phyloP scores from a whole-genome alignment of 1,140 invertebrate genomes.

The Leucophenga varia region DNA sequence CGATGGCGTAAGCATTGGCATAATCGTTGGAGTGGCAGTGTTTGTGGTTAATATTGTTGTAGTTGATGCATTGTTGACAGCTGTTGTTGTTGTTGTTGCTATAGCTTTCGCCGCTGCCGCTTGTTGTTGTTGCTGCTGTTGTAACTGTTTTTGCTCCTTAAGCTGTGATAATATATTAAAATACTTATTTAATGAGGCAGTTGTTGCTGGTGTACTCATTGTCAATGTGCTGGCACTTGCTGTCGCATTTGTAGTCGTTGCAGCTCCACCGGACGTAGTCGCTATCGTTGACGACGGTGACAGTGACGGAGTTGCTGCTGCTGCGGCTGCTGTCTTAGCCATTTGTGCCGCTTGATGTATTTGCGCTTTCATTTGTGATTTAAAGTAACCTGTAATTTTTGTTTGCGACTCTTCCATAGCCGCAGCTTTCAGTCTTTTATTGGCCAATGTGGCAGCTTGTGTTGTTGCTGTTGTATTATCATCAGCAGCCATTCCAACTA shows the following conservation, averaged over 20 bases:
- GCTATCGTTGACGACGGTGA: slow-evolving; percentile 2
- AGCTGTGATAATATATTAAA: slow-evolving; percentile 50
- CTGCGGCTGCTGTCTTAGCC: not conserved
- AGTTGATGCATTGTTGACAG: not conserved
- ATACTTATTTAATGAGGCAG: slow-evolving; percentile 52
- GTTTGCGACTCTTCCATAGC: slow-evolving; percentile 53
- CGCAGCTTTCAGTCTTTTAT: slow-evolving; percentile 55
- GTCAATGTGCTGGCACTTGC: slow-evolving; percentile 40
- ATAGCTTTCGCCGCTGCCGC: slow-evolving; percentile 7
- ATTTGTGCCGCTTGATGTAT: slow-evolving; percentile 41
- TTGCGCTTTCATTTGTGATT: slow-evolving; percentile 71
- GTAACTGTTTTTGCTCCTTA: slow-evolving; percentile 38
- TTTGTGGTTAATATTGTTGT: not conserved
- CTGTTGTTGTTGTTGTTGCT: slow-evolving; percentile 10
- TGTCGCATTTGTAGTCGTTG: slow-evolving; percentile 19
- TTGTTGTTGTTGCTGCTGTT: slow-evolving; percentile 19
- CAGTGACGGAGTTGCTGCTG: slow-evolving; percentile 9
- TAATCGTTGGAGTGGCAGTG: not conserved
- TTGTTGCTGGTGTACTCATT: slow-evolving; percentile 50
- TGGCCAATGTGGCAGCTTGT: slow-evolving; percentile 12
- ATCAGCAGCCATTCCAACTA: slow-evolving; percentile 13
- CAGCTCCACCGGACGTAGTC: not conserved
- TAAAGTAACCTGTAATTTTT: slow-evolving; percentile 81
- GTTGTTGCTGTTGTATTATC: slow-evolving; percentile 1
- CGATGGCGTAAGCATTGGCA: slow-evolving; percentile 9